Conservation (phyloP, 2,888 invertebrate genomes). For the Lasius fuliginosus region DNA sequence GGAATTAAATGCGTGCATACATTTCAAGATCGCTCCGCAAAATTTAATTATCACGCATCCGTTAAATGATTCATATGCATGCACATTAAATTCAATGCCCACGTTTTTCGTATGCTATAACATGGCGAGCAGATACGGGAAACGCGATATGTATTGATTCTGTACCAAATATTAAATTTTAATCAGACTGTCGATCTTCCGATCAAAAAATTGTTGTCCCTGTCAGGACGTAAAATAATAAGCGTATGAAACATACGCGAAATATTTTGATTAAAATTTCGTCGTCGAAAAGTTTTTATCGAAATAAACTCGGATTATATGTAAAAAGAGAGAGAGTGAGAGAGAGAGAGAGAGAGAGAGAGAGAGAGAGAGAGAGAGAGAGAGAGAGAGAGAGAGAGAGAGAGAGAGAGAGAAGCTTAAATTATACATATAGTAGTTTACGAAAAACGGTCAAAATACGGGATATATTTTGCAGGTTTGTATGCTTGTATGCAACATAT, state of each 20-base stretch:
- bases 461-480: conserved; percentile 3
- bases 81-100: conserved; percentile 51
- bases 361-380: background rate
- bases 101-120: conserved; percentile 33
- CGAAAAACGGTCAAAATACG: conserved; percentile 18
- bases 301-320: conserved; percentile 22
- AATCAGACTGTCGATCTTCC: conserved; percentile 53
- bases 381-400: background rate
- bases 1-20: conserved; percentile 61
- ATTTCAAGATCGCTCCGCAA: conserved; percentile 58
- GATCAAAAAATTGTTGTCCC: conserved; percentile 51
- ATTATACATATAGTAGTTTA: conserved; percentile 47
- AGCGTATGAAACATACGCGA: conserved; percentile 35
- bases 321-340: background rate
- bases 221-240: conserved; percentile 52
- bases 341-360: background rate
- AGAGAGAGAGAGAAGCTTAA: background rate
- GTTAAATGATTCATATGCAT: conserved; percentile 56
- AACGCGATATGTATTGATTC: conserved; percentile 52
- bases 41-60: conserved; percentile 56
- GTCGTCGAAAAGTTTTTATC: conserved; percentile 48
- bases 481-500: background rate
- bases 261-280: conserved; percentile 57
- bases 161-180: conserved; percentile 53
- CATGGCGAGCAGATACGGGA: conserved; percentile 12